Evolutionary conservation across 2,113 vertebrate species (phyloP).

Genomic region (Gasterosteus aculeatus): DNA sequence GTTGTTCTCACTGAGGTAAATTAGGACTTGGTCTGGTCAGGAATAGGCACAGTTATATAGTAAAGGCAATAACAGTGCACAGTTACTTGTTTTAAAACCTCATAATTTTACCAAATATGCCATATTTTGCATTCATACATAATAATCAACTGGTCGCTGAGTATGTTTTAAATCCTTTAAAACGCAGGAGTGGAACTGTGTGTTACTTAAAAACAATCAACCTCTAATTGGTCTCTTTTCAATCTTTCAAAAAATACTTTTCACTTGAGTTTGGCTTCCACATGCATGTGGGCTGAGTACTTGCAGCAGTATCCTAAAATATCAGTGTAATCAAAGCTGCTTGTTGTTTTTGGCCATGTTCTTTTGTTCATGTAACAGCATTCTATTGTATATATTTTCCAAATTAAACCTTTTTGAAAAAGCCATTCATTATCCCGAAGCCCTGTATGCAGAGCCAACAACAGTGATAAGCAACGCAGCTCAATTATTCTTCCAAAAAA

Average conservation of each 20-base stretch:
- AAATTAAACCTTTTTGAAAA: slow-evolving; percentile 6
- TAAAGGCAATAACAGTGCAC: not conserved
- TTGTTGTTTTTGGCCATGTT: slow-evolving; percentile 7
- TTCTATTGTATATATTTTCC: slow-evolving; percentile 18
- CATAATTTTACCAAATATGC: not conserved
- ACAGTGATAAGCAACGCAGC: slow-evolving; percentile 15
- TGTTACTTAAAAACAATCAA: not conserved
- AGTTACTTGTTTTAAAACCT: slow-evolving; percentile 1
- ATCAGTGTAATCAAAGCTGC: not conserved
- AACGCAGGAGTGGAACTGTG: not conserved
- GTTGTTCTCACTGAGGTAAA: slow-evolving; percentile 55
- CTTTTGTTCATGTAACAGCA: slow-evolving; percentile 15
- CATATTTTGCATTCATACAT: slow-evolving; percentile 15
- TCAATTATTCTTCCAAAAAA: slow-evolving; percentile 14
- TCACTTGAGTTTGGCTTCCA: not conserved
- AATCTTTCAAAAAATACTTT: not conserved
- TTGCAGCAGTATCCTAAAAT: slow-evolving; percentile 10
- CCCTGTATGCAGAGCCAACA: slow-evolving; percentile 18
- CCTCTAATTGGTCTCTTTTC: slow-evolving; percentile 13
- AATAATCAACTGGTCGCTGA: slow-evolving; percentile 10
- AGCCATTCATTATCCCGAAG: slow-evolving; percentile 22
- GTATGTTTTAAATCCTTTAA: not conserved
- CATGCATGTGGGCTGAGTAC: not conserved
- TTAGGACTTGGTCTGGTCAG: slow-evolving; percentile 36
- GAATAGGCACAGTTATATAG: slow-evolving; percentile 17